These are phyloP conservation scores for Heliocidaris tuberculata DNA, from an alignment of 35 echinoderm and acorn worm genomes.

Conservation along the genomic window DNA sequence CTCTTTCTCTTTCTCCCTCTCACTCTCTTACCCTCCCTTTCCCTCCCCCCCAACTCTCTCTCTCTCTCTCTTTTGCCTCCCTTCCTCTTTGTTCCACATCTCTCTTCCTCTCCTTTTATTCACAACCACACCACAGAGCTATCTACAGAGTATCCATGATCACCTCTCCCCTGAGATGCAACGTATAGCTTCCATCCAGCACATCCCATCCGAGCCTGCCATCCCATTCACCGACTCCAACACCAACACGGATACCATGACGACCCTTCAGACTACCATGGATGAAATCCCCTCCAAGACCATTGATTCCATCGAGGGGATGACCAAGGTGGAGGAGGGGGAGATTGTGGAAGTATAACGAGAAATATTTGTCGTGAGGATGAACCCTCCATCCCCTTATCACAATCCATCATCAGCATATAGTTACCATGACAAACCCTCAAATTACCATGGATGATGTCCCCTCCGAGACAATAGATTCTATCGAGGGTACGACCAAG, in stretches of 20 bases:
- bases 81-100: background rate
- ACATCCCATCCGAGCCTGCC: conserved; percentile 80
- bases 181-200: conserved; percentile 81
- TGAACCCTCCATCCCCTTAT: background rate
- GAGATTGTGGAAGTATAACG: conserved; percentile 76
- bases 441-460: conserved; percentile 1
- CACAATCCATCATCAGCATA: conserved; percentile 31
- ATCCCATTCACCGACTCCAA: conserved; percentile 42
- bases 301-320: conserved; percentile 34
- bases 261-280: conserved; percentile 36
- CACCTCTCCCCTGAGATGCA: conserved; percentile 93
- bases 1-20: background rate
- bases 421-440: conserved; percentile 25
- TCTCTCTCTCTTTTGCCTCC: background rate
- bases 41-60: background rate
- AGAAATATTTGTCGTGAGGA: background rate
- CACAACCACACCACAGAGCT: conserved; percentile 67
- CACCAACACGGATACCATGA: conserved; percentile 51
- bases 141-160: conserved; percentile 93
- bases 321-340: conserved; percentile 52
- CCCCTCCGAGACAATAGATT: conserved; percentile 51
- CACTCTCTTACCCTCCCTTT: no score
- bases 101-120: background rate
- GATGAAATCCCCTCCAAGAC: conserved; percentile 57
- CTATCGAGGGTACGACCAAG: conserved; percentile 20